These are phyloP conservation scores for Embidobia sp. DNA, from an alignment of 2,888 invertebrate genomes.

Conservation along the genomic window DNA sequence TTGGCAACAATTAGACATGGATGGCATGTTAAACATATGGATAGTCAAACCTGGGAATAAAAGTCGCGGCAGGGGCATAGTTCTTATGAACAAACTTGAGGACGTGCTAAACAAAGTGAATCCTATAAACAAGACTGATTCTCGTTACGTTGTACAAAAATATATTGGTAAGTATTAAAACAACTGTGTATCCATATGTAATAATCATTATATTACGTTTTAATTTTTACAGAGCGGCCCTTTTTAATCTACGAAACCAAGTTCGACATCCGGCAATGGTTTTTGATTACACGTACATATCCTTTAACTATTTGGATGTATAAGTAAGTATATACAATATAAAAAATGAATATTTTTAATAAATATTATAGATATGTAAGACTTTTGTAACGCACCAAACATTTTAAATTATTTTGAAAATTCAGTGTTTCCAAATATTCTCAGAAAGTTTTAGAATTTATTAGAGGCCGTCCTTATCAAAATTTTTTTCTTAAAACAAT, in stretches of 20 bases:
- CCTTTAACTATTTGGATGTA: slow-evolving; percentile 97
- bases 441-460: neutral
- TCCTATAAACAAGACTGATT: slow-evolving; percentile 82
- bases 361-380: too few species aligned
- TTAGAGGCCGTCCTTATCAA: too few species aligned
- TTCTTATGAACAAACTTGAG: slow-evolving; percentile 91
- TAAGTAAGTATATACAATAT: slow-evolving; percentile 83
- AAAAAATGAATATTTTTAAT: too few species aligned
- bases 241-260: slow-evolving; percentile 94
- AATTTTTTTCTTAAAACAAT: too few species aligned
- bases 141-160: slow-evolving; percentile 96
- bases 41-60: slow-evolving; percentile 97
- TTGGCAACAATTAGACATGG: slow-evolving; percentile 92
- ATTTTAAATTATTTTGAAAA: neutral
- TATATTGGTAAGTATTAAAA: slow-evolving; percentile 89
- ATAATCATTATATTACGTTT: too few species aligned
- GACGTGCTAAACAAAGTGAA: slow-evolving; percentile 89
- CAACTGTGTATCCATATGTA: too few species aligned
- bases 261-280: slow-evolving; percentile 98
- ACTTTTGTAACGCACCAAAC: too few species aligned
- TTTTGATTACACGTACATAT: slow-evolving; percentile 94
- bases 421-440: too few species aligned
- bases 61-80: slow-evolving; percentile 95
- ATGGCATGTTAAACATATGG: slow-evolving; percentile 95
- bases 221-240: slow-evolving; percentile 90